Conservation (phyloP, 2,797 vertebrate genomes). For the Carcharodon carcharias region DNA sequence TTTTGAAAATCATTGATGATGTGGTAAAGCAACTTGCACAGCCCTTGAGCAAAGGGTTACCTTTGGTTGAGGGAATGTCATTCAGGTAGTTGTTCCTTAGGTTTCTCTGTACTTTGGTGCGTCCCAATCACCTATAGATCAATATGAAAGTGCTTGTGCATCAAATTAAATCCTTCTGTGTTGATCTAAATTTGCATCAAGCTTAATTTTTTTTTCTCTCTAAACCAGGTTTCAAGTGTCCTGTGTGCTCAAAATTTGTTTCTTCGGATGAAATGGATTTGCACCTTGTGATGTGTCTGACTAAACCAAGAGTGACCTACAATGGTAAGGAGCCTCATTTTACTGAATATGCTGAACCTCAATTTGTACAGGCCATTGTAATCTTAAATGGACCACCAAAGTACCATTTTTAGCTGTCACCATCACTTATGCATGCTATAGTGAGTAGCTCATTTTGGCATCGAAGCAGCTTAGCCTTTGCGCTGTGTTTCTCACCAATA, state of each 20-base stretch:
- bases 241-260: slow-evolving; percentile 92
- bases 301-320: slow-evolving; percentile 91
- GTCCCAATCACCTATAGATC: neutral
- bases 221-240: slow-evolving; percentile 84
- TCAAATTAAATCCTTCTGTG: neutral
- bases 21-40: neutral
- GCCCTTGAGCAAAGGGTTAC: neutral
- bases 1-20: neutral
- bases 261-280: slow-evolving; percentile 94
- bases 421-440: neutral
- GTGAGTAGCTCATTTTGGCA: neutral
- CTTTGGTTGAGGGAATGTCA: neutral
- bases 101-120: neutral
- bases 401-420: neutral
- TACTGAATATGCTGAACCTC: neutral
- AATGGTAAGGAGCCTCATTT: slow-evolving; percentile 68
- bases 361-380: neutral
- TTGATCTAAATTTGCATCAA: neutral
- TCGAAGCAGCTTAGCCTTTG: neutral
- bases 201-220: slow-evolving; percentile 39
- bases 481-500: neutral
- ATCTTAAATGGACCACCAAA: neutral
- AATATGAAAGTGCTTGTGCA: neutral
- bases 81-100: neutral
- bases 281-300: slow-evolving; percentile 92